A percentile compares a stretch with the other conserved stretches of the same genome.
Evolutionary conservation across 2,113 vertebrate genomes (phyloP).

Genomic region (Myodes glareolus): DNA sequence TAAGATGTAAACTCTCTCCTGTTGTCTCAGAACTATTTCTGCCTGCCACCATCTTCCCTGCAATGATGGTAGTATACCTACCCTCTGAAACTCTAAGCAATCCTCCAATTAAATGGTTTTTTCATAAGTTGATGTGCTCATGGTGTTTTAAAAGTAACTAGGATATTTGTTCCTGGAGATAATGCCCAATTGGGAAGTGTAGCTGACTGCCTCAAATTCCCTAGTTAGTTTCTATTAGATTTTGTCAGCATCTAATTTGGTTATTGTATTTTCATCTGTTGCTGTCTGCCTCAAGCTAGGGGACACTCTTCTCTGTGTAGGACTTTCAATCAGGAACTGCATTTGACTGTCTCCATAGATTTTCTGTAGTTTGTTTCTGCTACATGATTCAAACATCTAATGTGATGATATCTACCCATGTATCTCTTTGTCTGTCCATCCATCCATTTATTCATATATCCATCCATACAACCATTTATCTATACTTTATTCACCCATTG

Average conservation of each 20-base stretch:
- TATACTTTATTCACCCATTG: no score
- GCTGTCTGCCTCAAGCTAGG: background rate
- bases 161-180: background rate
- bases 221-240: background rate
- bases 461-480: no score
- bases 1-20: background rate
- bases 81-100: background rate
- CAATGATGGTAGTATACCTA: background rate
- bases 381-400: no score
- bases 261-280: background rate
- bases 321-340: no score
- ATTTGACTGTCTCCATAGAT: no score
- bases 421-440: no score
- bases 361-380: no score
- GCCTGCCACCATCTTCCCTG: background rate
- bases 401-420: no score
- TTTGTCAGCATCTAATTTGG: background rate
- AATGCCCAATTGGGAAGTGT: background rate
- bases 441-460: no score
- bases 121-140: background rate
- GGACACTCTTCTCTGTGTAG: background rate
- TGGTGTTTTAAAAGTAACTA: background rate
- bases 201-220: background rate
- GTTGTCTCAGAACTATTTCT: background rate
- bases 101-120: background rate